These are phyloP conservation scores for Mesembrinibis cayennensis DNA, from an alignment of 2,113 vertebrate species.

Conservation along the genomic window DNA sequence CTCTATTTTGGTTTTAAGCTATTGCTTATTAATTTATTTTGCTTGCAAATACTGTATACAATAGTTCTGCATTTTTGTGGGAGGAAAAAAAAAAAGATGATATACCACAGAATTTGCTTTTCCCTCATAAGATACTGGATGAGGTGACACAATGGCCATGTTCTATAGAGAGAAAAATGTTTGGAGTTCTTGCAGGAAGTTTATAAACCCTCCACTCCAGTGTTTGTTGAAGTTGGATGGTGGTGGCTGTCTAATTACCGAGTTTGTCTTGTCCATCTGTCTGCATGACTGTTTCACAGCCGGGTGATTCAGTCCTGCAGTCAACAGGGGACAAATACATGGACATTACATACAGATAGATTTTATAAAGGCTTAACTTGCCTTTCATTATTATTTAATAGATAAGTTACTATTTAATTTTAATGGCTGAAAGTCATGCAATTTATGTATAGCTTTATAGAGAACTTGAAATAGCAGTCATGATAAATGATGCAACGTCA, in stretches of 20 bases:
- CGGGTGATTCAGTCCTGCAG: not conserved
- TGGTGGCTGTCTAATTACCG: not conserved
- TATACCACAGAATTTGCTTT: not conserved
- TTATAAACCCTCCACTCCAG: not conserved
- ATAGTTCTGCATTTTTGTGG: not conserved
- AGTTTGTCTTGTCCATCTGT: not conserved
- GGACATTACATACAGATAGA: not conserved
- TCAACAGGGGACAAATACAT: not conserved
- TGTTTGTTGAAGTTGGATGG: not conserved
- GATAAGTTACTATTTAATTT: not conserved
- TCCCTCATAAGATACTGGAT: not conserved
- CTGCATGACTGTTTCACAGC: not conserved
- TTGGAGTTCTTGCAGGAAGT: not conserved
- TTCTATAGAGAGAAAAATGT: not conserved
- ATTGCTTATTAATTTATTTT: not conserved
- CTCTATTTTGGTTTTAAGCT: not conserved
- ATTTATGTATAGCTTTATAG: not conserved
- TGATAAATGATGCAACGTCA: not conserved
- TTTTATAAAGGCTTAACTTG: not conserved
- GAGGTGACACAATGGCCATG: not conserved
- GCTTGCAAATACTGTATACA: not conserved
- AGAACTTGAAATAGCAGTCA: not conserved
- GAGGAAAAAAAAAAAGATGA: not conserved
- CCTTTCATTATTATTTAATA: not conserved
- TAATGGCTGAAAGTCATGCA: not conserved